These are phyloP conservation scores for Tympanuchus pallidicinctus DNA, from an alignment of 2,113 vertebrate genomes.

Conservation along the genomic window DNA sequence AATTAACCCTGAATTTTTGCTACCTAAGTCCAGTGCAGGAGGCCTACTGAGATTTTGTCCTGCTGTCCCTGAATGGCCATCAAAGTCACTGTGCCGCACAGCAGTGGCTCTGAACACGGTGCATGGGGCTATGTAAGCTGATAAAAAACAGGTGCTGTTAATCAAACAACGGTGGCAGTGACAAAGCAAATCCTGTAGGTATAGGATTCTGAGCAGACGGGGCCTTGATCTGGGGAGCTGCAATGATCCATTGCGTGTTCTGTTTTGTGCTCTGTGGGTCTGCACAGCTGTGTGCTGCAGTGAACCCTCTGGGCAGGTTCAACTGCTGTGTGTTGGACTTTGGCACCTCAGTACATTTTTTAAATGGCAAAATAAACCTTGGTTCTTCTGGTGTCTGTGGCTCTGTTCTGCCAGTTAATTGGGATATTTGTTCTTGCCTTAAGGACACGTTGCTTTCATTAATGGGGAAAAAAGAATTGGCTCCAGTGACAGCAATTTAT, in stretches of 20 bases:
- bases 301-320: not conserved
- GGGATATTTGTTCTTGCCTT: not conserved
- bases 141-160: not conserved
- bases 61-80: not conserved
- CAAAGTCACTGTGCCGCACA: not conserved
- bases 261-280: not conserved
- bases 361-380: not conserved
- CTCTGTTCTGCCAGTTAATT: not conserved
- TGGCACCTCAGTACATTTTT: not conserved
- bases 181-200: not conserved
- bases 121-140: not conserved
- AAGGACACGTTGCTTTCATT: not conserved
- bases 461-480: not conserved
- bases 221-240: not conserved
- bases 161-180: not conserved
- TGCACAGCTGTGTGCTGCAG: not conserved
- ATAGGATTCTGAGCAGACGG: not conserved
- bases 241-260: not conserved
- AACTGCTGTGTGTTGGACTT: not conserved
- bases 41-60: not conserved
- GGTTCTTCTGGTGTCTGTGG: not conserved
- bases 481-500: not conserved
- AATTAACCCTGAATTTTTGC: not conserved
- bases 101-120: not conserved
- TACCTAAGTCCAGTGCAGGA: not conserved